phyloP scores from a whole-genome alignment of 2,113 vertebrate genomes.

The Myotis brandtii region DNA sequence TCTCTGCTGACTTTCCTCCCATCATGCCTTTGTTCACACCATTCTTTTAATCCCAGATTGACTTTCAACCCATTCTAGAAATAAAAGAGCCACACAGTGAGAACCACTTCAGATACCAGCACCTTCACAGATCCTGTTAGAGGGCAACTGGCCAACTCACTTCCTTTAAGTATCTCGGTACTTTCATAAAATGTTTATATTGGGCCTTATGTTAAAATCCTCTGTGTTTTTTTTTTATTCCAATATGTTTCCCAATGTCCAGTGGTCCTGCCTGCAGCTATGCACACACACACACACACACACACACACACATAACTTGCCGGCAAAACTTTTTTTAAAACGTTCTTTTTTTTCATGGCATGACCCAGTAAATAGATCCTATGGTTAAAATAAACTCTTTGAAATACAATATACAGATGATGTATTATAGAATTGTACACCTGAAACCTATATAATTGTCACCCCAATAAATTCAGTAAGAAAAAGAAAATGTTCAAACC shows the following conservation, averaged over 20 bases:
- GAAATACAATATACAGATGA: not conserved
- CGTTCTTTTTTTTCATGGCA: not conserved
- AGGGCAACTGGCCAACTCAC: not conserved
- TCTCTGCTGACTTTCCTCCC: not conserved
- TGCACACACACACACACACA: no score
- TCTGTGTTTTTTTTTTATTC: not conserved
- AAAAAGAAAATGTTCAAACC: not conserved
- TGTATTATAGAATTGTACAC: not conserved
- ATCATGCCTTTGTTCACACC: not conserved
- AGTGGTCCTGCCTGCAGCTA: not conserved
- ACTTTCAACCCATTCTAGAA: not conserved
- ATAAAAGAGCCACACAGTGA: not conserved
- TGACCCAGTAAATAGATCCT: not conserved
- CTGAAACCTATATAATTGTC: not conserved
- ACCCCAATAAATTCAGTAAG: not conserved
- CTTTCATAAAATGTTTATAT: not conserved
- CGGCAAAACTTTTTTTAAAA: not conserved
- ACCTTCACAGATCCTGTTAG: not conserved
- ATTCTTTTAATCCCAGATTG: not conserved
- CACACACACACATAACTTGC: not conserved
- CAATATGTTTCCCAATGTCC: not conserved
- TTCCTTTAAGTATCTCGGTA: not conserved
- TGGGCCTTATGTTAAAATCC: not conserved
- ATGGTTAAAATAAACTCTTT: not conserved
- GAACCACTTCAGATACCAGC: not conserved